phyloP scores from a whole-genome alignment of 2,113 vertebrate species.

The Patagioenas fasciata region DNA sequence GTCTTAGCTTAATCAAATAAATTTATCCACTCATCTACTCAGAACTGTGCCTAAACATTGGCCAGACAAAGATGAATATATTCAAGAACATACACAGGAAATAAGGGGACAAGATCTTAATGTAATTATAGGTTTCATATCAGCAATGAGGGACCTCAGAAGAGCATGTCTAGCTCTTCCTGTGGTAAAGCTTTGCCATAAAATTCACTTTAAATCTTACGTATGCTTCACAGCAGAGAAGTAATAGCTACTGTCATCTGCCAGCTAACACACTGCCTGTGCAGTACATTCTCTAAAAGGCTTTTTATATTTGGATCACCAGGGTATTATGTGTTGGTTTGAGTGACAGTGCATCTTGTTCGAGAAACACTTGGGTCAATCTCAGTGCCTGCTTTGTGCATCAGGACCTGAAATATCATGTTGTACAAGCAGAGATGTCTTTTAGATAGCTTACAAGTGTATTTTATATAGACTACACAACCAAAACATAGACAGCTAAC shows the following conservation, averaged over 20 bases:
- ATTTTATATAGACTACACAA: neutral
- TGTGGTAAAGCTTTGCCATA: neutral
- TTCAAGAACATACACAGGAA: neutral
- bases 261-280: neutral
- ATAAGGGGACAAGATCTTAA: neutral
- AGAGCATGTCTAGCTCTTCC: neutral
- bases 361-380: neutral
- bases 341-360: neutral
- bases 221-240: neutral
- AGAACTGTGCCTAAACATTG: neutral
- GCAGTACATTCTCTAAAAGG: neutral
- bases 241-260: neutral
- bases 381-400: neutral
- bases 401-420: neutral
- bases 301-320: neutral
- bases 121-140: neutral
- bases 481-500: slow-evolving; percentile 16
- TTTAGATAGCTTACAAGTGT: neutral
- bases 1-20: neutral
- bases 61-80: neutral
- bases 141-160: neutral
- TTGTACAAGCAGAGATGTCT: neutral
- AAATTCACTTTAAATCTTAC: neutral
- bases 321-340: neutral
- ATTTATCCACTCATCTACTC: neutral